Base-by-base conservation (phyloP, 2,797 vertebrate species). In the Botia almorhae region DNA sequence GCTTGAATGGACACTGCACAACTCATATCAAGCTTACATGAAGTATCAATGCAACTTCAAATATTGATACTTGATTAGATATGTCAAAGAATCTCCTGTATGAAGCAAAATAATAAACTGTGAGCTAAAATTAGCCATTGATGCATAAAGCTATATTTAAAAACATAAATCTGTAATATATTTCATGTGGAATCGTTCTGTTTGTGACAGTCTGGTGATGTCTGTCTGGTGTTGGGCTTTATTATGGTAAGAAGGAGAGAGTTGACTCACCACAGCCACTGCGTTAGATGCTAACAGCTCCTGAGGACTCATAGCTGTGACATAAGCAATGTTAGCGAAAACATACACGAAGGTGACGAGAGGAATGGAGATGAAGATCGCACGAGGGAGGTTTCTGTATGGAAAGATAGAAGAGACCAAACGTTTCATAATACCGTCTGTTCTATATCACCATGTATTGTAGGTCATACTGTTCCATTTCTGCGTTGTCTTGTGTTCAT, bases 341-440 rank as follows among this genome's bases (percentile, higher is more conserved):
- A 98, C 96, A 80, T 97, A 98, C 2, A 98, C 96, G 51, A 97
- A 97, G 36, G 96, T 97, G 87, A 97, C 97, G 48, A 97, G 92
- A 56, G 97, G 97, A 90, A 97, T 96, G 90, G 97, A 97, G 91
- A 98, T 97, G 91, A 94, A 97, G 91, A 98, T 98, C 88, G 97
- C 97, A 7, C 96, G 96, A 16, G 97, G 97, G 80, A 98, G 95
- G 84, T 98, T 98, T 89, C 97, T 98, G 92, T 48, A 16, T 3
- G 51, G 29, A 78, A 23, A 21, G 19, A 82, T 19, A 64, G 64
- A 61, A 21, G 10, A 10, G 5, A 2, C 33, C 5, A 5, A 2
- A 33, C 5, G 33, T n/a, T n/a, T n/a, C n/a, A n/a, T n/a, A 33
- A 33, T 33, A 39, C 1, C 8, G 39, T 10, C 7, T 43, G 10